phyloP scores from a whole-genome alignment of 2,888 invertebrate genomes.

The Drepana falcataria region DNA sequence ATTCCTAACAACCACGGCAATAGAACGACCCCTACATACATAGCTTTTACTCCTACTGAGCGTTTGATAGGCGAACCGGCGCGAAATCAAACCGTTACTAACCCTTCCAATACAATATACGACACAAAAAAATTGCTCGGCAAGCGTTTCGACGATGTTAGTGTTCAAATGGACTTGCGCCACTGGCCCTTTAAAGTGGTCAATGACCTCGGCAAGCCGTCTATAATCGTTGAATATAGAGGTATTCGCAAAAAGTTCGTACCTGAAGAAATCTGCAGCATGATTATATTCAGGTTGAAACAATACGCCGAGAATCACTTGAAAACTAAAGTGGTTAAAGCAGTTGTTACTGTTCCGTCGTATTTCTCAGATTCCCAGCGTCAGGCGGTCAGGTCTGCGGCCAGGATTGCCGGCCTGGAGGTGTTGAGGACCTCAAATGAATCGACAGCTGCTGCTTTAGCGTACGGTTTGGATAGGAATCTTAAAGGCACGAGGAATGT shows the following conservation, averaged over 20 bases:
- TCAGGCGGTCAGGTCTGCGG: constrained; percentile 50
- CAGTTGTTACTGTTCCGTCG: constrained; percentile 61
- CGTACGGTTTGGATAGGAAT: constrained; percentile 44
- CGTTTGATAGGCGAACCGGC: constrained; percentile 56
- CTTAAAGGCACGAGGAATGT: constrained; percentile 37
- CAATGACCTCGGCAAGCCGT: constrained; percentile 56
- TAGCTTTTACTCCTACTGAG: constrained; percentile 48
- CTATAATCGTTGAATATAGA: constrained; percentile 43
- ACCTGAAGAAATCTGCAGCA: constrained; percentile 57
- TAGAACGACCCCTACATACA: constrained; percentile 50
- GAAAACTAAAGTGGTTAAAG: constrained; percentile 41
- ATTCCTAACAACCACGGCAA: constrained; percentile 55
- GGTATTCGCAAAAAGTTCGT: constrained; percentile 40
- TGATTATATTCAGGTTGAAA: constrained; percentile 57
- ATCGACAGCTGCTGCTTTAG: constrained; percentile 56
- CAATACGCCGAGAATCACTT: constrained; percentile 48
- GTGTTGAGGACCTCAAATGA: constrained; percentile 54
- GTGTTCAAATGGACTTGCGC: constrained; percentile 50
- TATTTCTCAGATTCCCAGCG: constrained; percentile 58
- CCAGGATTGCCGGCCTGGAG: constrained; percentile 49
- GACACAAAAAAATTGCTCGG: constrained; percentile 57
- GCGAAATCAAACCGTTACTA: constrained; percentile 46
- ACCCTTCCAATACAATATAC: constrained; percentile 53
- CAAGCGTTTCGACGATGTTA: constrained; percentile 46
- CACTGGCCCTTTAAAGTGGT: constrained; percentile 47